These are phyloP conservation scores for Indri indri DNA, from an alignment of 2,113 vertebrate genomes.

Conservation along the genomic window DNA sequence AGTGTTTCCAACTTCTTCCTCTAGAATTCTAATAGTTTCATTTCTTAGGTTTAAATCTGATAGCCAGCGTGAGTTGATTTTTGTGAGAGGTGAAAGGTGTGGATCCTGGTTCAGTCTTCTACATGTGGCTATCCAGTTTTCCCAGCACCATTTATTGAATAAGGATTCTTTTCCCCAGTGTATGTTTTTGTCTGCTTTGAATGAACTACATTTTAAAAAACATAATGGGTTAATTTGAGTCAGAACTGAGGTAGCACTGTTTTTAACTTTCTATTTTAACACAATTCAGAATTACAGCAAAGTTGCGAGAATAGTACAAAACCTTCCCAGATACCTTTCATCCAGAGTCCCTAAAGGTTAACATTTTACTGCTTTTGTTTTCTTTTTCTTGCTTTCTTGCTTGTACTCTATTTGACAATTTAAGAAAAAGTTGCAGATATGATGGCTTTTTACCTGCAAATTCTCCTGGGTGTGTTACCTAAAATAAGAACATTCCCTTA, in stretches of 20 bases:
- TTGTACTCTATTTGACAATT: neutral
- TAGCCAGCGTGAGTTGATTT: no score
- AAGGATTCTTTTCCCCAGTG: no score
- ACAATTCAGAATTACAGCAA: conserved; percentile 17
- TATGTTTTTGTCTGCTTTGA: no score
- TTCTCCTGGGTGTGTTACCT: neutral
- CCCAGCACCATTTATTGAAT: no score
- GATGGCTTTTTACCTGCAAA: neutral
- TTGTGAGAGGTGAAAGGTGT: no score
- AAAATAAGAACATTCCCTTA: neutral
- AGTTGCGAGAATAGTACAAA: conserved; percentile 11
- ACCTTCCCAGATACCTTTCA: conserved; percentile 16
- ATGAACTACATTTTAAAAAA: no score
- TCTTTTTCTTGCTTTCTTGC: neutral
- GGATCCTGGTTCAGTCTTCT: no score
- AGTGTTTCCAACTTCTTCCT: no score
- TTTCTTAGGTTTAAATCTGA: no score
- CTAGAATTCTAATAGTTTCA: no score
- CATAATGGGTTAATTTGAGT: conserved; percentile 47
- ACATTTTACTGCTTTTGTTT: neutral
- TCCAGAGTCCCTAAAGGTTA: neutral
- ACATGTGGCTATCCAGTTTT: no score
- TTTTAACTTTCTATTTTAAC: conserved; percentile 66
- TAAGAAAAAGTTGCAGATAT: conserved; percentile 21
- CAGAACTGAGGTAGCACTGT: conserved; percentile 41